These are phyloP conservation scores for Lasioglossum figueresi DNA, from an alignment of 2,888 invertebrate genomes.

Conservation along the genomic window DNA sequence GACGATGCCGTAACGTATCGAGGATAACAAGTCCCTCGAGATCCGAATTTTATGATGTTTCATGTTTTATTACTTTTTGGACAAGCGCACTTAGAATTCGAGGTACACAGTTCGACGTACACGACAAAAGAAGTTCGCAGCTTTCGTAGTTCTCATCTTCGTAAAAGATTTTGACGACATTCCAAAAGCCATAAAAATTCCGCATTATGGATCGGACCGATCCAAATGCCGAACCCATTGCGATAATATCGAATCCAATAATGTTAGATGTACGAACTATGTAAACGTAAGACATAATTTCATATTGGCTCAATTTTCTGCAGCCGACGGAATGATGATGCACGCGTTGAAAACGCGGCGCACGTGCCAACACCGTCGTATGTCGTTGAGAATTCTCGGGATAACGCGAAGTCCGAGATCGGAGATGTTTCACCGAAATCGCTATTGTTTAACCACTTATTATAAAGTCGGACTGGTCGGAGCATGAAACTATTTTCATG, in stretches of 20 bases:
- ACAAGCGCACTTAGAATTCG: neutral
- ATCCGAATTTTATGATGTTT: neutral
- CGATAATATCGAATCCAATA: neutral
- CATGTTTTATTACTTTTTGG: neutral
- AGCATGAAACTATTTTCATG: too few species aligned
- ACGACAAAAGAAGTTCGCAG: neutral
- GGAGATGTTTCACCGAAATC: constrained; percentile 5
- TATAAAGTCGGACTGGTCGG: too few species aligned
- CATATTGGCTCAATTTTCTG: neutral
- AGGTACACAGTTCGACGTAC: neutral
- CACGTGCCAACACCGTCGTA: neutral
- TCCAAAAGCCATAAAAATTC: neutral
- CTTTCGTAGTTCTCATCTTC: neutral
- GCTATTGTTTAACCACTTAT: neutral
- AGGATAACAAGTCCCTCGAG: neutral
- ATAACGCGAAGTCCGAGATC: neutral
- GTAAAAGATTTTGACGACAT: neutral
- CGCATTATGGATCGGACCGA: neutral
- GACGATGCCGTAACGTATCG: neutral
- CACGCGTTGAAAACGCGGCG: neutral
- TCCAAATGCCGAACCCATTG: neutral
- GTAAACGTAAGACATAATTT: neutral
- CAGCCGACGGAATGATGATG: neutral
- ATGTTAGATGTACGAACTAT: neutral
- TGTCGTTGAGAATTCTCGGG: neutral